These are phyloP conservation scores for Pachyuromys duprasi DNA, from an alignment of 2,797 vertebrate species.

Conservation along the genomic window DNA sequence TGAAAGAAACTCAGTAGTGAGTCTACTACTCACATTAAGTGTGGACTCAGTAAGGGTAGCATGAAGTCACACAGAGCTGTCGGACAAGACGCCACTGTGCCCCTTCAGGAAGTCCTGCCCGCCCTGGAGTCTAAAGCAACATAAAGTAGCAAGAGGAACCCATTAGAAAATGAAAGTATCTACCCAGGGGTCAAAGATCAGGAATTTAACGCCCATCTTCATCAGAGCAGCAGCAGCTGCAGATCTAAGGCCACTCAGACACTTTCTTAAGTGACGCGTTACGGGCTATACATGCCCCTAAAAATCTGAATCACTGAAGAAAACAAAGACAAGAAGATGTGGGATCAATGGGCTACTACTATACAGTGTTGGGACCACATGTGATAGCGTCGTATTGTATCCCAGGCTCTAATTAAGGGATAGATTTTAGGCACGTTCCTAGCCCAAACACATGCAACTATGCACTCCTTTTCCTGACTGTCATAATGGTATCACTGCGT, in stretches of 20 bases:
- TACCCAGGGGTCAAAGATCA: slow-evolving; percentile 3
- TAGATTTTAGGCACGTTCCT: neutral
- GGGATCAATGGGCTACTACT: neutral
- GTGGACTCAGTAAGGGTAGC: neutral
- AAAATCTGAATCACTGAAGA: neutral
- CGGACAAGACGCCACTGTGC: neutral
- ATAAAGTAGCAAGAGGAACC: neutral
- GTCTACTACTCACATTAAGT: neutral
- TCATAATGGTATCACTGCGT: neutral
- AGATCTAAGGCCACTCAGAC: neutral
- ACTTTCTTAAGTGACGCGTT: neutral
- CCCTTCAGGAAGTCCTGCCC: slow-evolving; percentile 10
- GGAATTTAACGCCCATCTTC: neutral
- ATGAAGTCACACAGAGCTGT: neutral
- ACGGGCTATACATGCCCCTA: neutral
- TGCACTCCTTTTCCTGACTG: neutral
- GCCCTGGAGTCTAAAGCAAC: neutral
- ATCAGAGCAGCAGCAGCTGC: neutral
- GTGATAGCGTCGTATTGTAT: neutral
- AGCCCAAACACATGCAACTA: neutral
- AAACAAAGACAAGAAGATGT: neutral
- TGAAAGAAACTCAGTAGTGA: neutral
- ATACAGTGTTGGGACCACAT: neutral
- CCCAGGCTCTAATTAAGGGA: neutral
- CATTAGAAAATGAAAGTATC: slow-evolving; percentile 1